Evolutionary conservation across 2,113 vertebrate genomes (phyloP).

Genomic region (Taxidea taxus): DNA sequence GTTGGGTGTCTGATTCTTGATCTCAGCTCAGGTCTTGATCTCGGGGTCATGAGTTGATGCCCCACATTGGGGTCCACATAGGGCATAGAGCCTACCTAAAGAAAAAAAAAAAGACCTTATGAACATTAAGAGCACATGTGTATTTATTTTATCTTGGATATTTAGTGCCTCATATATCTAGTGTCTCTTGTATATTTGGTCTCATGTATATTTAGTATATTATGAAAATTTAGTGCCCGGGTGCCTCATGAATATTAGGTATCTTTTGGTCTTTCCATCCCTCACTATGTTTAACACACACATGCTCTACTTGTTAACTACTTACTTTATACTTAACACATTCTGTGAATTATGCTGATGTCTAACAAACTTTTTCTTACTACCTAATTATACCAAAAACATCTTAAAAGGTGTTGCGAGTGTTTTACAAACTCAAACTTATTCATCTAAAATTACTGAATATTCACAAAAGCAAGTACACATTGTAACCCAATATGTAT

Average conservation of each 20-base stretch:
- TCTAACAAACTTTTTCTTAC: neutral
- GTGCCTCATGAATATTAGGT: slow-evolving; percentile 36
- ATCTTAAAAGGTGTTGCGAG: neutral
- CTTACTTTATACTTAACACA: neutral
- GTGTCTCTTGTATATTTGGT: neutral
- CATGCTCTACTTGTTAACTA: neutral
- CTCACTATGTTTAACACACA: neutral
- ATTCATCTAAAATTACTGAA: neutral
- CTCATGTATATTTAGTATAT: slow-evolving; percentile 26
- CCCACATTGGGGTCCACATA: neutral
- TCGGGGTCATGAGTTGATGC: neutral
- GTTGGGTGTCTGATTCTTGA: neutral
- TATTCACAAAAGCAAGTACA: neutral
- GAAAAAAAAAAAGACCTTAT: neutral
- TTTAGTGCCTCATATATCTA: neutral
- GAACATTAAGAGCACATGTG: neutral
- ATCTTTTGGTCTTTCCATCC: neutral
- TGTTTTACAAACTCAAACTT: neutral
- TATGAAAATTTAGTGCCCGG: slow-evolving; percentile 40
- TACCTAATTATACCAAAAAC: neutral
- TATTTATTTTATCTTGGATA: slow-evolving; percentile 22
- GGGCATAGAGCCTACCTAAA: neutral
- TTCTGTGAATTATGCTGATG: neutral
- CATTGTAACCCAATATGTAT: neutral
- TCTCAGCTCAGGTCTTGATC: neutral